Base-by-base conservation (phyloP, 2,888 invertebrate species). In the Campoplex capitator region DNA sequence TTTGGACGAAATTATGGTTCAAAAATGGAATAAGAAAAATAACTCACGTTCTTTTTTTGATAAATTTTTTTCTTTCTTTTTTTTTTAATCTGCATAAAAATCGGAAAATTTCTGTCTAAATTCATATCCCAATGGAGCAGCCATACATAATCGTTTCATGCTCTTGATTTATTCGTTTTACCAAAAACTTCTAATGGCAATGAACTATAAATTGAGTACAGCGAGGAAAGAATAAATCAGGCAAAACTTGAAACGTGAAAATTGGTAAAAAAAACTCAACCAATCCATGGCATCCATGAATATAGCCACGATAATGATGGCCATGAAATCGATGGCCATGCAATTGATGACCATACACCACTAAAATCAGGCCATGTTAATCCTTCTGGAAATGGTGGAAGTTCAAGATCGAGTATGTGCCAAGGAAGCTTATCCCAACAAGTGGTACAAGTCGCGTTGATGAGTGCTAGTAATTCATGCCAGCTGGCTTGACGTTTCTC, bases 401-500 rank as follows among this genome's bases (percentile, higher is more conserved):
- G 0, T 1, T 8, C 23, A 45, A 23, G 2, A 1, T 70, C 23
- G 1, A 70, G 28, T 45, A 23, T 11, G 0, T 13, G 45, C 70
- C 70, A 70, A 70, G 45, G 23, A 16, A 28, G 45, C 2, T 23
- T 7, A 1, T 28, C 3, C 13, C 13, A 28, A 45, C 70, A 70
- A 23, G 70, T 23, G 13, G 45, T 70, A 4, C 23, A 70, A 28
- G 23, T 70, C 1, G 3, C 6, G n/a, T 70, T 70, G 3, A 45
- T 0, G 23, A 23, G 23, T n/a, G 0, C 2, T 2, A 7, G 48
- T 9, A 11, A 2, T 51, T 71, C n/a, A 0, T 23, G 7, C 1
- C 9, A 0, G 13, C 11, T 45, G 45, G 45, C 9, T 13, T 54
- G 0, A 58, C 84, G 80, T 51, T 87, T 87, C 4, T 54, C 7